These are phyloP conservation scores for Ceratotherium simum DNA, from an alignment of 2,113 vertebrate species.

Conservation along the genomic window DNA sequence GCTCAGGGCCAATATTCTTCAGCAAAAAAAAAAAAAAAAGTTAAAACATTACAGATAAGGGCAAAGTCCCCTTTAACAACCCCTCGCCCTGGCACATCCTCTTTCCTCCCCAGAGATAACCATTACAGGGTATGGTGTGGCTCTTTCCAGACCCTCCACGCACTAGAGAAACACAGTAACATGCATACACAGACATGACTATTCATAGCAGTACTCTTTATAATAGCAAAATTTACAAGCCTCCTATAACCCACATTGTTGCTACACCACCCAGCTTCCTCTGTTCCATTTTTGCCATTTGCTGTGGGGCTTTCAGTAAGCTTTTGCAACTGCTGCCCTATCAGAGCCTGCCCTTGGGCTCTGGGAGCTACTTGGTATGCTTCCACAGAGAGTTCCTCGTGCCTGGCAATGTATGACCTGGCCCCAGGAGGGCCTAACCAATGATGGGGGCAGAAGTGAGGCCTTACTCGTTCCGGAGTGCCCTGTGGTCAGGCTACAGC, in stretches of 20 bases:
- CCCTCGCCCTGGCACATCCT: neutral
- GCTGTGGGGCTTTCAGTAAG: neutral
- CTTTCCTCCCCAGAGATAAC: neutral
- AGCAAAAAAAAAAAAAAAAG: neutral
- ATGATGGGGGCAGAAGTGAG: neutral
- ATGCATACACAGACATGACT: neutral
- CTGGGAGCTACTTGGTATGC: neutral
- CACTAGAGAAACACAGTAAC: neutral
- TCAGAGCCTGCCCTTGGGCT: neutral
- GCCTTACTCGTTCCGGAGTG: neutral
- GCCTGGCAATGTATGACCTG: neutral
- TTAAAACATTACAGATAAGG: neutral
- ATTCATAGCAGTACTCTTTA: neutral
- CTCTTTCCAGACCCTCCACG: neutral
- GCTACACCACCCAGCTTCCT: neutral
- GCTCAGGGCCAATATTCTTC: no score
- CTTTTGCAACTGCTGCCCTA: neutral
- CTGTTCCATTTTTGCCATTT: neutral
- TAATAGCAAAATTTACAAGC: neutral
- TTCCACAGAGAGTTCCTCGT: neutral
- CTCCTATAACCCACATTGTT: neutral
- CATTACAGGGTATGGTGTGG: neutral
- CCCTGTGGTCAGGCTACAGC: neutral
- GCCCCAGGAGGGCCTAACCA: neutral
- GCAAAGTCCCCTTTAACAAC: neutral